Evolutionary conservation across 1,140 invertebrate species (phyloP), one percentile per base, ranked within the genome.

Genomic region (Aphidius gifuensis): DNA sequence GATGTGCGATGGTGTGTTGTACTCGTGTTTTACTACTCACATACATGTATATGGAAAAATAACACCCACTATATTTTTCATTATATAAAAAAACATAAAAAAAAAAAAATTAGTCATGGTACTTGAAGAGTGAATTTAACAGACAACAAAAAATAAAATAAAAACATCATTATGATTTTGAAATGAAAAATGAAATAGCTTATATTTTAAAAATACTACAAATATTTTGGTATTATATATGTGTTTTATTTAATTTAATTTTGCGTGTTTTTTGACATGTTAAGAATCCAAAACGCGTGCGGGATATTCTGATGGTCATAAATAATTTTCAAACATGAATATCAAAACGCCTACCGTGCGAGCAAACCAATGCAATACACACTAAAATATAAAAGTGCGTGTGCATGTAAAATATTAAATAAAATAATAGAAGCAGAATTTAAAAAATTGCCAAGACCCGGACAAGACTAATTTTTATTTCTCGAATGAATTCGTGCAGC

Each of bases 321-420:
- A 72, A 72, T 72, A 72, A 72, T 69, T 64, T 69, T 60, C 57
- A 68, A 72, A 72, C 70, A 72, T 72, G 66, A 68, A 72, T 72
- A 72, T 72, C 70, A 71, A 68, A 71, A 62, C 53, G 60, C 65
- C 66, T 58, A 39, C 23, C 16, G 55, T 32, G 6, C 46, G 60
- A 42, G 54, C 38, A 43, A 51, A 42, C 53, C 44, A 21, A 45
- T 38, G 40, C 39, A 42, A 49, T 40, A 42, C 32, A 55, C 39
- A 55, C 53, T n/a, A n/a, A n/a, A n/a, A n/a, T n/a, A n/a, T n/a
- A n/a, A n/a, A n/a, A 4, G 23, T 50, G 48, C 16, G 48, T 50
- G 48, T 50, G 6, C 9, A 32, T 53, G 56, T 46, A 16, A 16
- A 16, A 16, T 16, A 16, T 16, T 16, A 16, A 16, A 16, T 16